These are phyloP conservation scores for Pseudois nayaur DNA, from an alignment of 2,113 vertebrate genomes.

Conservation along the genomic window DNA sequence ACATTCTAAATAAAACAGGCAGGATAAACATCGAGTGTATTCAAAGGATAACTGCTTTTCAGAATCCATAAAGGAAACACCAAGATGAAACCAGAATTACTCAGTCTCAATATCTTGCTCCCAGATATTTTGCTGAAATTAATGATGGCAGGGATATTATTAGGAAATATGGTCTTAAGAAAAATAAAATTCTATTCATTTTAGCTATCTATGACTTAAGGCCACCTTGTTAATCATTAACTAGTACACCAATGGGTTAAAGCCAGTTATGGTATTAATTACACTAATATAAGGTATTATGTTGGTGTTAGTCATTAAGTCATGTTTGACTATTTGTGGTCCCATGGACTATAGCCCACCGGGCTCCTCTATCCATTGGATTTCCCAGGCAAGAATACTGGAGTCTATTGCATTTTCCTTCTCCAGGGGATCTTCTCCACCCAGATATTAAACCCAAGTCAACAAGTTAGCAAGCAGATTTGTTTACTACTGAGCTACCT, in stretches of 20 bases:
- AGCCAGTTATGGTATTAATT: not conserved
- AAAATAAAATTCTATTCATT: not conserved
- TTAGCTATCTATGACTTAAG: not conserved
- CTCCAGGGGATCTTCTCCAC: not conserved
- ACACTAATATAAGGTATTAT: not conserved
- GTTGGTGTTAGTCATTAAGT: not conserved
- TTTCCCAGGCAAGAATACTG: not conserved
- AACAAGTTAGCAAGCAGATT: not conserved
- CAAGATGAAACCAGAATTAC: not conserved
- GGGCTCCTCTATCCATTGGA: not conserved
- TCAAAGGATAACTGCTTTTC: not conserved
- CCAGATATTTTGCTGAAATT: not conserved
- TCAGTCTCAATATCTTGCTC: not conserved
- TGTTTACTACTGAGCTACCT: not conserved
- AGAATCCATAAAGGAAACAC: not conserved
- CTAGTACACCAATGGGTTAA: not conserved
- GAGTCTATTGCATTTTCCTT: not conserved
- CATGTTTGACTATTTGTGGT: not conserved
- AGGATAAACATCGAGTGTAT: not conserved
- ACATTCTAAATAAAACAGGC: not conserved
- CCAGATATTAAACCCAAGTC: not conserved
- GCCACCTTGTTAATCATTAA: not conserved
- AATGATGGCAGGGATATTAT: not conserved
- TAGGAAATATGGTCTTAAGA: not conserved
- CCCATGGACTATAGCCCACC: not conserved